Evolutionary conservation across 2,888 invertebrate species (phyloP).

Genomic region (Cosmia pyralina): DNA sequence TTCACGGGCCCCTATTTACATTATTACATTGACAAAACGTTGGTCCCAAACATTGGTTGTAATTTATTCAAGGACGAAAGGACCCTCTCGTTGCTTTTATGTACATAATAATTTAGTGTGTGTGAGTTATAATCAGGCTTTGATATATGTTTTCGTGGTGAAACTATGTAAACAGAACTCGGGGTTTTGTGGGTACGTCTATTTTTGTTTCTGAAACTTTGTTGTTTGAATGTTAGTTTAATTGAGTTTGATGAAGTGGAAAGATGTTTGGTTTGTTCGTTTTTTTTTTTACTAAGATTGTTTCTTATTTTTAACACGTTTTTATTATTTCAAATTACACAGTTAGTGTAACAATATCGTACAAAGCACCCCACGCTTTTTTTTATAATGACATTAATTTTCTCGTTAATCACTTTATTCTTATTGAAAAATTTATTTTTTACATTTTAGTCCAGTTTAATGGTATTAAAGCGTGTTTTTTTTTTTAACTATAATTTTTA

Average conservation of each 20-base stretch:
- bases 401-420: no score
- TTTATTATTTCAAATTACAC: no score
- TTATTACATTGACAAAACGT: slow-evolving; percentile 63
- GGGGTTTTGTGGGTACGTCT: not conserved
- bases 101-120: slow-evolving; percentile 57
- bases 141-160: slow-evolving; percentile 37
- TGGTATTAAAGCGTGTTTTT: no score
- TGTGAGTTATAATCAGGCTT: slow-evolving; percentile 52
- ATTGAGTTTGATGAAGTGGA: slow-evolving; percentile 28
- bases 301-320: no score
- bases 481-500: no score
- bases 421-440: no score
- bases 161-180: slow-evolving; percentile 27
- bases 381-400: no score
- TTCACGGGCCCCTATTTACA: slow-evolving; percentile 55
- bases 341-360: no score
- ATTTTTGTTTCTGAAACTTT: slow-evolving; percentile 23
- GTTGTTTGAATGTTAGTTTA: slow-evolving; percentile 17
- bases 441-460: no score
- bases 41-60: slow-evolving; percentile 54
- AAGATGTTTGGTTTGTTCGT: not conserved
- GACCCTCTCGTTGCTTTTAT: slow-evolving; percentile 45
- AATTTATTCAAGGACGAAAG: slow-evolving; percentile 59
- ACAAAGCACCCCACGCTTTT: no score
- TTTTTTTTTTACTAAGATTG: no score